phyloP scores from a whole-genome alignment of 2,888 invertebrate genomes.

The Eudasyphora cyanicolor region DNA sequence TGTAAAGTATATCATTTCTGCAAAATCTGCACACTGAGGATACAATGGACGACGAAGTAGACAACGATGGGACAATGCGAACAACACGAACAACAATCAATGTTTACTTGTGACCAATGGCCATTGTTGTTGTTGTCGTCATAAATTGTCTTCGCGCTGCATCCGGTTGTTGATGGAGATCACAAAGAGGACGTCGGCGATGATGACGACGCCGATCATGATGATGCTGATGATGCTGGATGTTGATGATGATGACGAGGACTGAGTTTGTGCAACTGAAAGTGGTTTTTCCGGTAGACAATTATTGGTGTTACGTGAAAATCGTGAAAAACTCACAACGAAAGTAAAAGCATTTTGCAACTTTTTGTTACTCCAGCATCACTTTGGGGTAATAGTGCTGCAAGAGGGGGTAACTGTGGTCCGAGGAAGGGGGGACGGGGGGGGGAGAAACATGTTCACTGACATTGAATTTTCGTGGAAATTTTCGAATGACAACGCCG shows the following conservation, averaged over 20 bases:
- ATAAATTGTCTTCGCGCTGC: background rate
- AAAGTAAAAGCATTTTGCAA: conserved; percentile 66
- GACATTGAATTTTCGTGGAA: conserved; percentile 64
- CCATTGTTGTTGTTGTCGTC: background rate
- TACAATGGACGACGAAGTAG: no score
- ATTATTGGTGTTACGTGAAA: conserved; percentile 59
- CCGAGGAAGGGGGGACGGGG: background rate
- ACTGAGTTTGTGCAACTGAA: conserved; percentile 51
- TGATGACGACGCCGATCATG: background rate
- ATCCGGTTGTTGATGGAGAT: no score
- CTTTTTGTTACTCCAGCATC: background rate
- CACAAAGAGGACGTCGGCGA: background rate
- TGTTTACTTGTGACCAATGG: background rate
- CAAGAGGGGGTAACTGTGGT: background rate
- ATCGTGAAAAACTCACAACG: conserved; percentile 34
- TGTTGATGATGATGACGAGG: background rate
- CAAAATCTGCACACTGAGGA: no score
- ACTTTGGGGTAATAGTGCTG: background rate
- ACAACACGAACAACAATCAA: background rate
- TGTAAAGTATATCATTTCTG: conserved; percentile 27
- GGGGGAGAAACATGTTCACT: conserved; percentile 53
- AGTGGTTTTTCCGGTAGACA: conserved; percentile 67
- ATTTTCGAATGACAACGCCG: conserved; percentile 42
- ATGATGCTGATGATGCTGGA: background rate
- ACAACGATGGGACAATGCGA: conserved; percentile 2